Evolutionary conservation across 2,797 vertebrate genomes (phyloP), one percentile per base, ranked within the genome.

Genomic region (Rhinatrema bivittatum): DNA sequence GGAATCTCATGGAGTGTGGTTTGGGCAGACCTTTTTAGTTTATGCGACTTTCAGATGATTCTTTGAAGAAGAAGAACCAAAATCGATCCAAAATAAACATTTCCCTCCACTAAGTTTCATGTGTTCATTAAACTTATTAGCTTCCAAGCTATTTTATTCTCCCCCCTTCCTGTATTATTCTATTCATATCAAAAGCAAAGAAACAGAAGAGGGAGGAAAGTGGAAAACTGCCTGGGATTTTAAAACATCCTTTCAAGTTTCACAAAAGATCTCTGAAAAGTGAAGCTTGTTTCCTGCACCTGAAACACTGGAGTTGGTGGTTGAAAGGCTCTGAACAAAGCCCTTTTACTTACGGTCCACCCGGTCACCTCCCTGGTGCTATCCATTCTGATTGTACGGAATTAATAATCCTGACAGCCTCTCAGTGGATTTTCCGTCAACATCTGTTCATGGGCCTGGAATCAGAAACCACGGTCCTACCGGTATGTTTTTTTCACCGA

Each of bases 31-130:
- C 13, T 46, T 40, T 34, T 49, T 50, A 10, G 48, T 73, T 36
- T 7, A 56, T 54, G 32, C 52, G 54, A 29, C 22, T 29, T n/a
- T n/a, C 41, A 44, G 62, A 43, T 52, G 38, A 45, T 43, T 56
- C 7, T 15, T 34, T 10, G 31, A 49, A 23, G 31, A 49, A 23
- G 59, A 46, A 10, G 25, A 48, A 14, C 13, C 52, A 5, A 6
- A 41, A 50, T n/a, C 13, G 29, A 23, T 13, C 25, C 10, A 50
- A 15, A 30, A 19, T 31, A 25, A 13, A 10, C 27, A n/a, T 42
- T 48, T 53, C n/a, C n/a, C n/a, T n/a, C 37, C 10, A 44, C 2
- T 33, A 20, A 29, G 42, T 55, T 35, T 41, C 50, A 30, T 33
- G 9, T 50, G 12, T 12, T 21, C 12, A 32, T 12, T 10, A 20